Conservation (phyloP, 2,888 invertebrate species). For the Apomyelois bistriatella region DNA sequence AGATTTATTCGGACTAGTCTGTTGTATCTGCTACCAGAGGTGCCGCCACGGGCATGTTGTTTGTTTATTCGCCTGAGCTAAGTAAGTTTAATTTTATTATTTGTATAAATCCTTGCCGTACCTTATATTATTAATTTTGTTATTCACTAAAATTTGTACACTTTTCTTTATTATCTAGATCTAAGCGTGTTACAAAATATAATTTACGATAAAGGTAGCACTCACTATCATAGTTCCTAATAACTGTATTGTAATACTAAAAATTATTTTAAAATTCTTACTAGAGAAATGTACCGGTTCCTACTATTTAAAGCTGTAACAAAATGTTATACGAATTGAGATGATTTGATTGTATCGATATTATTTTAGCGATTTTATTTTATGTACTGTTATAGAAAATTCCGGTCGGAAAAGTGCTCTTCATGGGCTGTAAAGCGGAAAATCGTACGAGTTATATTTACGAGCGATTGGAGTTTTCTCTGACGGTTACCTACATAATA, state of each 20-base stretch:
- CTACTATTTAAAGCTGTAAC: constrained; percentile 74
- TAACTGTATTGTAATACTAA: constrained; percentile 75
- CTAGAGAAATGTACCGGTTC: constrained; percentile 79
- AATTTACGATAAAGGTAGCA: constrained; percentile 72
- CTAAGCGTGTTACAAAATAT: constrained; percentile 59
- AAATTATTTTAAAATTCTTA: constrained; percentile 76
- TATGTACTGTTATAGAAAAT: constrained; percentile 14
- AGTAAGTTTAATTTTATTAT: constrained; percentile 36
- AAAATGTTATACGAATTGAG: constrained; percentile 53
- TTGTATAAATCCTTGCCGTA: constrained; percentile 38
- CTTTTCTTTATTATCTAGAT: constrained; percentile 42
- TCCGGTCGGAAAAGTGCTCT: constrained; percentile 13
- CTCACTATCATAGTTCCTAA: constrained; percentile 79
- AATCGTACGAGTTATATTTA: constrained; percentile 11
- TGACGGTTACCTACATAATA: background rate
- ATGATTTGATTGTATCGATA: constrained; percentile 27
- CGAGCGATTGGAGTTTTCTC: constrained; percentile 10
- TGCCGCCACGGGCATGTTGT: constrained; percentile 75
- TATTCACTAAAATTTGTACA: constrained; percentile 45
- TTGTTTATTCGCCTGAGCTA: constrained; percentile 58
- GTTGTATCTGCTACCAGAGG: constrained; percentile 73
- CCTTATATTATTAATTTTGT: constrained; percentile 57
- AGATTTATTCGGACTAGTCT: constrained; percentile 79
- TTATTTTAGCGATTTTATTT: constrained; percentile 20
- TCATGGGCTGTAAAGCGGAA: constrained; percentile 4